Evolutionary conservation across 2,797 vertebrate species (phyloP).

Genomic region (Scyliorhinus canicula): DNA sequence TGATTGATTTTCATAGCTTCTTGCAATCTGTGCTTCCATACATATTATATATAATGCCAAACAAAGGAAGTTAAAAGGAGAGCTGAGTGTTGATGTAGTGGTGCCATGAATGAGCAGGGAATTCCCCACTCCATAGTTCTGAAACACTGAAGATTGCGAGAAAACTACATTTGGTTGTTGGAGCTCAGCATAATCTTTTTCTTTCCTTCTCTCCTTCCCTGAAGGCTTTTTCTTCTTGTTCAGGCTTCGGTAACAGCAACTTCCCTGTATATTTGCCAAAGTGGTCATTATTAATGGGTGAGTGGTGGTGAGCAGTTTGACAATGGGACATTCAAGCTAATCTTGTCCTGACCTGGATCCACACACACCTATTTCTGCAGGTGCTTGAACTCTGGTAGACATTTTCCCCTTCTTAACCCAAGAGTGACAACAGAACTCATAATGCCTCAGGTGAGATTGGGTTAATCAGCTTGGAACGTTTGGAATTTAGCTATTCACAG

Average conservation of each 20-base stretch:
- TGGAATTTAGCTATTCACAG: neutral
- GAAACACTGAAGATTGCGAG: neutral
- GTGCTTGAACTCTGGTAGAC: neutral
- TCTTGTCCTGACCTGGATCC: no score
- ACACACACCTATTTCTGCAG: neutral
- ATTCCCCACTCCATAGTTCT: neutral
- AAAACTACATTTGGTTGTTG: neutral
- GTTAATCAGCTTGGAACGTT: neutral
- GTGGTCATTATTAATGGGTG: neutral
- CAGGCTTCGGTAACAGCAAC: neutral
- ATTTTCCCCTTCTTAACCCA: neutral
- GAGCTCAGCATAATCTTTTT: neutral
- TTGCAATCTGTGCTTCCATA: neutral
- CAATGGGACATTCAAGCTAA: neutral
- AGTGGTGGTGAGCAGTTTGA: neutral
- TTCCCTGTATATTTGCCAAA: neutral
- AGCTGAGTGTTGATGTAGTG: neutral
- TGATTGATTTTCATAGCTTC: neutral
- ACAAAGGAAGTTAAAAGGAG: neutral
- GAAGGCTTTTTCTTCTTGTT: neutral
- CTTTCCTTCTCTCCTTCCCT: neutral
- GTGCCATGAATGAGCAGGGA: neutral
- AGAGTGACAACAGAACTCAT: neutral
- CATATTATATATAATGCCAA: neutral
- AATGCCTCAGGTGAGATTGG: neutral